Base-by-base conservation (phyloP, 2,797 vertebrate genomes). In the Tenualosa thibaudeaui region DNA sequence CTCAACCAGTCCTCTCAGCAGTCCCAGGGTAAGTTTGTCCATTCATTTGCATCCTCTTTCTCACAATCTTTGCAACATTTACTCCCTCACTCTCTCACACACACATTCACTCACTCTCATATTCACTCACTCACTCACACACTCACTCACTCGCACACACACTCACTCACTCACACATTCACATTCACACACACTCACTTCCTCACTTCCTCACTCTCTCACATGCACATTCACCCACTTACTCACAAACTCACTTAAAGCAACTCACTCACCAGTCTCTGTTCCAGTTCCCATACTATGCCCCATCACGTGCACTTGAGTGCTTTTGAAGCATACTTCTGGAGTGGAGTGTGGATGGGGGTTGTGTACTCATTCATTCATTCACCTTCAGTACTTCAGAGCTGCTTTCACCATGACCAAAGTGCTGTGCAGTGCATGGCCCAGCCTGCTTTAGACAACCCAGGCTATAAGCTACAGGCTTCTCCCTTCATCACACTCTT, bases 1-100 rank as follows among this genome's bases (percentile, higher is more conserved):
- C 85, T 98, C 97, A 93, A 98, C 97, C 90, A 99, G 97, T 91
- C 98, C 98, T 1, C 97, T 99, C 93, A 98, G 97, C 96, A 99
- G 98, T 93, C 98, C 98, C 87, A 95, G 97, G 97, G 97, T 99
- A 93, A 98, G 98, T 75, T 12, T 75, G 31, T 75, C 12, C 68
- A 75, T 17, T 17, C 13, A 19, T 43, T 82, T 13, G 31, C 10
- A 31, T 31, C 37, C 65, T 71, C 8, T 75, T 5, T 75, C 24
- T 65, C 9, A 58, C 31, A 40, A 6, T 7, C 22, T n/a, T n/a
- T 62, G 58, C 46, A 4, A 3, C 58, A 62, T 19, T n/a, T n/a
- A 62, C 58, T 62, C 60, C n/a, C 65, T 37, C 65, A 71, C 62
- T 68, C 9, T 13, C 24, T 37, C 24, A 31, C 65, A 0, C 26